A percentile compares a stretch with the other conserved stretches of the same genome.
These are phyloP conservation scores for Eumacrocentrus americanus DNA, from an alignment of 2,888 invertebrate species.

Conservation along the genomic window DNA sequence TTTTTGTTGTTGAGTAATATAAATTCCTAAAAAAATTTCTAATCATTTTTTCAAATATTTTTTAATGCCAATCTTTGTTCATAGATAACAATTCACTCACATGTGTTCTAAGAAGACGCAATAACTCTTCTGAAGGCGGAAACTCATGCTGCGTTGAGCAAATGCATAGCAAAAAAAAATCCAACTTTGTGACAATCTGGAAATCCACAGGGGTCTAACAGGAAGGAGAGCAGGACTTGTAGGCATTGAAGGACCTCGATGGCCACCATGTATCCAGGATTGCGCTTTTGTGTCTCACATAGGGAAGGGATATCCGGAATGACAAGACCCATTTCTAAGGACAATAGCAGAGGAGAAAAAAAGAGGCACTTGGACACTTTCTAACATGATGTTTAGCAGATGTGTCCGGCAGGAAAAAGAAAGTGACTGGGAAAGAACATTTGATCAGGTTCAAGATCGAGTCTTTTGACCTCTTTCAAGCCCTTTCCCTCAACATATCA, in stretches of 20 bases:
- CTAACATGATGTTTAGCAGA: too few species aligned
- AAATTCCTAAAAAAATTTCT: too few species aligned
- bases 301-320: constrained; percentile 25
- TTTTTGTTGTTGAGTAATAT: too few species aligned
- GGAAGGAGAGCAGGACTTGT: not conserved
- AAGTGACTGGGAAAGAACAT: too few species aligned
- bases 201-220: not conserved
- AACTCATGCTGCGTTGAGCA: not conserved
- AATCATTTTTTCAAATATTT: too few species aligned
- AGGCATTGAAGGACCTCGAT: not conserved
- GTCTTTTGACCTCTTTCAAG: not conserved
- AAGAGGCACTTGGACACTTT: too few species aligned
- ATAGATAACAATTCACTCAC: not conserved
- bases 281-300: constrained; percentile 13
- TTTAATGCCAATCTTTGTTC: too few species aligned
- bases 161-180: constrained; percentile 25
- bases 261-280: constrained; percentile 10
- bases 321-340: constrained; percentile 22
- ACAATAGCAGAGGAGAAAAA: too few species aligned
- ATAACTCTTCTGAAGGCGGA: not conserved
- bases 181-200: constrained; percentile 18
- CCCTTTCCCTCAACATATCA: not conserved
- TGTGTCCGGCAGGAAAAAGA: too few species aligned
- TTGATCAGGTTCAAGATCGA: too few species aligned
- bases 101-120: not conserved